Percentiles rank a stretch among this genome's conserved stretches.
These are phyloP conservation scores for Oeneis ivallda DNA, from an alignment of 2,888 invertebrate genomes.

Conservation along the genomic window DNA sequence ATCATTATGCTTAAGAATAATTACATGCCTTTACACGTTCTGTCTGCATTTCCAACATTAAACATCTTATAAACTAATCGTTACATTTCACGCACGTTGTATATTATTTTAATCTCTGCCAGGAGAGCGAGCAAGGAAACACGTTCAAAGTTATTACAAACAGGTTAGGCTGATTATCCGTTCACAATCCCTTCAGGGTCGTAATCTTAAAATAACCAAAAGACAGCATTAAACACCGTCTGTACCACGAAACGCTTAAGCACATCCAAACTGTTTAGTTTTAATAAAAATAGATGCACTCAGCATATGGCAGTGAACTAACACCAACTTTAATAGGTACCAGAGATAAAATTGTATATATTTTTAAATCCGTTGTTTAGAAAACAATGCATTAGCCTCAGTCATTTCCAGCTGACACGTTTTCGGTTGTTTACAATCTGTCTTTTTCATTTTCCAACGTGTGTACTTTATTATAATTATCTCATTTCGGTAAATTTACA, in stretches of 20 bases:
- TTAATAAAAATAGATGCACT: constrained; percentile 71
- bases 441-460: constrained; percentile 27
- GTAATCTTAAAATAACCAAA: constrained; percentile 64
- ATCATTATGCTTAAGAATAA: constrained; percentile 1
- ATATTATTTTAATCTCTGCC: constrained; percentile 29
- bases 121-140: constrained; percentile 31
- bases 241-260: constrained; percentile 67
- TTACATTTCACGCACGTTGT: constrained; percentile 21
- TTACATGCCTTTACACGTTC: constrained; percentile 10
- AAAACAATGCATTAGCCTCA: constrained; percentile 69
- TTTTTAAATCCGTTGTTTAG: constrained; percentile 60
- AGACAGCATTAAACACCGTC: constrained; percentile 53
- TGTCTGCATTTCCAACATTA: constrained; percentile 9
- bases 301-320: constrained; percentile 47
- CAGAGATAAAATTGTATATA: constrained; percentile 41
- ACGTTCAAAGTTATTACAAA: constrained; percentile 44
- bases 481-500: constrained; percentile 36
- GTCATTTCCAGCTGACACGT: constrained; percentile 43
- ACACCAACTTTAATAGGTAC: constrained; percentile 29
- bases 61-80: constrained; percentile 27
- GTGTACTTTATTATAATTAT: constrained; percentile 38
- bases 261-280: constrained; percentile 64
- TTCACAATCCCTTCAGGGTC: constrained; percentile 50
- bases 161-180: constrained; percentile 51
- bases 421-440: constrained; percentile 47